phyloP scores from a whole-genome alignment of 2,888 invertebrate genomes.

The Meloe dianella region DNA sequence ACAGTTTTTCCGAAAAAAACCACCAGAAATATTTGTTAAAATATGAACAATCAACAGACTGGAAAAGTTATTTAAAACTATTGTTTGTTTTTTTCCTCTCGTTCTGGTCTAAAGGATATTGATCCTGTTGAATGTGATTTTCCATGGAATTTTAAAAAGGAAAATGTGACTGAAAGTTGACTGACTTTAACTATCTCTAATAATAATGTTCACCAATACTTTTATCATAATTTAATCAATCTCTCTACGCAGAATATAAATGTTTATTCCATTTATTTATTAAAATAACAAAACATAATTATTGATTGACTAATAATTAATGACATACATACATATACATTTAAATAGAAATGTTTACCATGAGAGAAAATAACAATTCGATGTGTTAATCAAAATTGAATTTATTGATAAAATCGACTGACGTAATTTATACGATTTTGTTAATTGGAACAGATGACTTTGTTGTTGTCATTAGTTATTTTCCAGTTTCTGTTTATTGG shows the following conservation, averaged over 20 bases:
- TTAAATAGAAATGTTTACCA: neutral
- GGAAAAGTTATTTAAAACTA: conserved; percentile 20
- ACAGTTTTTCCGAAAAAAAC: conserved; percentile 16
- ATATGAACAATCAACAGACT: conserved; percentile 21
- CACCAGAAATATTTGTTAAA: conserved; percentile 14
- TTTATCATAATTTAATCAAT: neutral
- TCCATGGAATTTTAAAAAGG: neutral
- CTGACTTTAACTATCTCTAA: no score
- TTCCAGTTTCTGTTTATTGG: no score
- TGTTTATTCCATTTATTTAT: neutral
- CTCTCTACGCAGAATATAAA: neutral
- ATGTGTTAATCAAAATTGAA: neutral
- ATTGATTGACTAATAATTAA: neutral
- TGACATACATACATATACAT: neutral
- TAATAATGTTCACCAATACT: no score
- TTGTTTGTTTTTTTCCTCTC: conserved; percentile 18
- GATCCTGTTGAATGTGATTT: neutral
- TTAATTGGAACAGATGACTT: neutral
- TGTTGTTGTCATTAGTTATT: neutral
- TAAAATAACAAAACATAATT: neutral
- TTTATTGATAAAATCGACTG: neutral
- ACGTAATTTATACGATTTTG: neutral
- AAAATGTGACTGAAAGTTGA: neutral
- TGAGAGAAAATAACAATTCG: neutral
- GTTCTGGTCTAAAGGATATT: conserved; percentile 5